Evolutionary conservation across 2,113 vertebrate genomes (phyloP).

Genomic region (Gnathonemus longibarbis): DNA sequence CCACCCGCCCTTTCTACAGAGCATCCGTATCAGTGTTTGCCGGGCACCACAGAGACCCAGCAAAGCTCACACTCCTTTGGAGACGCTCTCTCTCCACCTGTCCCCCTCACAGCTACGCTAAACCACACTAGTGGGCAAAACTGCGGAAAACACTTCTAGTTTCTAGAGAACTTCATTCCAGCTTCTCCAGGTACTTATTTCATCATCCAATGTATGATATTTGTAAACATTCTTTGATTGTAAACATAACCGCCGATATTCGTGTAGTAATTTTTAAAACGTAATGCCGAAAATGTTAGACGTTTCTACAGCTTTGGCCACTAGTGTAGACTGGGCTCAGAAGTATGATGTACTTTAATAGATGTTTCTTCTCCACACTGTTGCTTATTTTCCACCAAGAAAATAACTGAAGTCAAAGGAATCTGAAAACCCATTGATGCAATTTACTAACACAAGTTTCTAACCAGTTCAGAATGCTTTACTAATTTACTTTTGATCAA

Average conservation of each 20-base stretch:
- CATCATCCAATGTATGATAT: too few species aligned
- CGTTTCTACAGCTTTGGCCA: too few species aligned
- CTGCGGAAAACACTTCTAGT: too few species aligned
- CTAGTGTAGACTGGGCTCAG: neutral
- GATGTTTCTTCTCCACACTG: neutral
- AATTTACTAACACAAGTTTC: neutral
- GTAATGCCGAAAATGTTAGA: too few species aligned
- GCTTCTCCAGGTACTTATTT: too few species aligned
- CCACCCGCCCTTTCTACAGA: neutral
- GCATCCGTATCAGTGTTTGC: neutral
- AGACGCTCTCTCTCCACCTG: neutral
- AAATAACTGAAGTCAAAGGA: neutral
- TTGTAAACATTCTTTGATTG: too few species aligned
- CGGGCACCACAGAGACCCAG: neutral
- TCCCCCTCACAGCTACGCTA: neutral
- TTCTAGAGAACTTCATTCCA: too few species aligned
- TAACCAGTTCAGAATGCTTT: neutral
- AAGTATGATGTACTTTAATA: neutral
- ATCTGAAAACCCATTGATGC: neutral
- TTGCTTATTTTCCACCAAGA: neutral
- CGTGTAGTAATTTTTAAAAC: too few species aligned
- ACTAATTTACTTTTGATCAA: neutral
- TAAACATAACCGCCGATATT: too few species aligned
- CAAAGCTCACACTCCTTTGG: neutral
- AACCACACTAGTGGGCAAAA: too few species aligned